Evolutionary conservation across 92 coral and sea anemone genomes (phyloP).

Genomic region (Virgularia gustaviana): DNA sequence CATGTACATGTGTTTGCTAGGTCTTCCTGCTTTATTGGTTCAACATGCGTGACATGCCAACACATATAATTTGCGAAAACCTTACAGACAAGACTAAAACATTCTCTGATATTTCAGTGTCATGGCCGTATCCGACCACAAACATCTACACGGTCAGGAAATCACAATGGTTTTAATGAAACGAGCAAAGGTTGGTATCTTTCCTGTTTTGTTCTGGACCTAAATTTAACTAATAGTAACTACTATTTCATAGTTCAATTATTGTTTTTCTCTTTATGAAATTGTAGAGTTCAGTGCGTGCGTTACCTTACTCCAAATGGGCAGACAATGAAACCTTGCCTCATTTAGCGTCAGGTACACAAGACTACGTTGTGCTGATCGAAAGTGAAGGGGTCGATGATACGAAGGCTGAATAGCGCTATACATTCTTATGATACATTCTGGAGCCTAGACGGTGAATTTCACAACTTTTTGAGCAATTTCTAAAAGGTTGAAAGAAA

Average conservation of each 20-base stretch:
- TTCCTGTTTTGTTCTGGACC: background rate
- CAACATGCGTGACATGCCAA: background rate
- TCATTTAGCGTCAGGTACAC: background rate
- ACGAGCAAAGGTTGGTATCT: conserved; percentile 68
- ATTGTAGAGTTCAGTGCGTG: conserved; percentile 67
- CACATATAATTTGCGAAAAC: background rate
- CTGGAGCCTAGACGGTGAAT: too few species aligned
- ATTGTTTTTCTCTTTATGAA: too few species aligned
- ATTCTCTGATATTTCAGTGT: conserved; percentile 54
- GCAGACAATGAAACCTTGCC: conserved; percentile 70
- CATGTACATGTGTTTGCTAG: background rate
- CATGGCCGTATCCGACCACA: conserved; percentile 81
- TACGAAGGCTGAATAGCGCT: too few species aligned
- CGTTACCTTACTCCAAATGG: conserved; percentile 85
- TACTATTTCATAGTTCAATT: background rate
- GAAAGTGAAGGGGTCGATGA: too few species aligned
- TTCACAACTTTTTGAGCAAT: too few species aligned
- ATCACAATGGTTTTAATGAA: conserved; percentile 95
- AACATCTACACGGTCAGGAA: conserved; percentile 65
- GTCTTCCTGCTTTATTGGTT: background rate
- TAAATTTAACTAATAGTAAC: background rate
- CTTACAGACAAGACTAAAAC: background rate
- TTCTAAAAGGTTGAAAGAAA: too few species aligned
- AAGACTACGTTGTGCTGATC: too few species aligned
- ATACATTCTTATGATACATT: too few species aligned